Percentiles rank a stretch among this genome's conserved stretches.
Conservation (phyloP, 2,797 vertebrate genomes). For the Nasua narica region DNA sequence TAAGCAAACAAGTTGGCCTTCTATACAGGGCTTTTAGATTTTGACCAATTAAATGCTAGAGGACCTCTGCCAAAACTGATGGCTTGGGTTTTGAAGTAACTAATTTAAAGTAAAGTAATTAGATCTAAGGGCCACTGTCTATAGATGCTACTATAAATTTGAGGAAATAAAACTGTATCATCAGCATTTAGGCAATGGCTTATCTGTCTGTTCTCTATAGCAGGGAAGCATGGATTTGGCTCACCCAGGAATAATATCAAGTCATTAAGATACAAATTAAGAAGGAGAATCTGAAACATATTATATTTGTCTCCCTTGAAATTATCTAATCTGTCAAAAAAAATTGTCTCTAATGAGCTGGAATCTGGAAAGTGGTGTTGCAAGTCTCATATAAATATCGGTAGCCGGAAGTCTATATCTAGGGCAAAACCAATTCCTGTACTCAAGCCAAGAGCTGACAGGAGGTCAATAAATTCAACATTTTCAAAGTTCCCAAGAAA, state of each 20-base stretch:
- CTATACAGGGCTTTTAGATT: neutral
- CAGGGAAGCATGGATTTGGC: neutral
- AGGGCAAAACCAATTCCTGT: neutral
- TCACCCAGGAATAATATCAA: neutral
- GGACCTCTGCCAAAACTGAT: neutral
- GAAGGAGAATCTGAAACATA: neutral
- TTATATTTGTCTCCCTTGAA: neutral
- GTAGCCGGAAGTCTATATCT: neutral
- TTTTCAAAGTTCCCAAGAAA: neutral
- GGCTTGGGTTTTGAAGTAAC: neutral
- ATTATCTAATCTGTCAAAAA: neutral
- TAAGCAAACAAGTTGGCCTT: neutral
- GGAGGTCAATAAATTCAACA: neutral
- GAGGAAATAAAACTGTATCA: neutral
- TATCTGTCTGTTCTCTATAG: neutral
- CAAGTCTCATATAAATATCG: neutral
- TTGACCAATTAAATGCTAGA: neutral
- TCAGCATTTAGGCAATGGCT: neutral
- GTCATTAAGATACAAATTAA: neutral
- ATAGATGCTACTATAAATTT: neutral
- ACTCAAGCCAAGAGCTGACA: neutral
- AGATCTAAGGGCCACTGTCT: neutral
- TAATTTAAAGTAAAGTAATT: conserved; percentile 24
- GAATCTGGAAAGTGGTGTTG: neutral
- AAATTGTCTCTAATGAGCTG: neutral